Evolutionary conservation across 2,888 invertebrate genomes (phyloP).

Genomic region (Hydrotaea cyrtoneurina): DNA sequence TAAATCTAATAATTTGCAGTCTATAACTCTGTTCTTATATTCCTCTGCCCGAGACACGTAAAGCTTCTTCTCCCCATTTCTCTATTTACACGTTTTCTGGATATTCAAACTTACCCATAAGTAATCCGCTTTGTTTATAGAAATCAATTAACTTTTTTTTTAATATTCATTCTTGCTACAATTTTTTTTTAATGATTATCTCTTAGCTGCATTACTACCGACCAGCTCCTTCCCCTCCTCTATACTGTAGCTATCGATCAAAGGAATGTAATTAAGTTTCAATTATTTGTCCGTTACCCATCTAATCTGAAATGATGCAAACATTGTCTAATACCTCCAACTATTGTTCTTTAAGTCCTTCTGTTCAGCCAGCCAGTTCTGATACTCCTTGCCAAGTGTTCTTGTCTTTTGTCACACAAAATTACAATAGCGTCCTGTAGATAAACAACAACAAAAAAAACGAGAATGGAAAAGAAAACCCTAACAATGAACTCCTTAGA

Average conservation of each 20-base stretch:
- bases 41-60: too few species aligned
- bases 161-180: neutral
- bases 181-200: neutral
- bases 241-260: constrained; percentile 26
- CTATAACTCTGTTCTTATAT: too few species aligned
- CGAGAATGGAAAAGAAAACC: neutral
- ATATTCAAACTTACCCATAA: neutral
- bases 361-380: neutral
- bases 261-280: constrained; percentile 46
- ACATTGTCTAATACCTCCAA: neutral
- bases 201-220: neutral
- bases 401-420: constrained; percentile 2
- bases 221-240: too few species aligned
- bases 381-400: neutral
- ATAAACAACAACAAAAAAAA: neutral
- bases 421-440: constrained; percentile 6
- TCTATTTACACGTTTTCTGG: too few species aligned
- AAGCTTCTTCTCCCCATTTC: too few species aligned
- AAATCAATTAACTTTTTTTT: constrained; percentile 1
- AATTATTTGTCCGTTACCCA: constrained; percentile 35
- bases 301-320: constrained; percentile 10
- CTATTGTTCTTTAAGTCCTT: constrained; percentile 27
- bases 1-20: too few species aligned
- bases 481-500: constrained; percentile 2
- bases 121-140: neutral